Evolutionary conservation across 2,113 vertebrate species (phyloP).

Genomic region (Apeltes quadracus): DNA sequence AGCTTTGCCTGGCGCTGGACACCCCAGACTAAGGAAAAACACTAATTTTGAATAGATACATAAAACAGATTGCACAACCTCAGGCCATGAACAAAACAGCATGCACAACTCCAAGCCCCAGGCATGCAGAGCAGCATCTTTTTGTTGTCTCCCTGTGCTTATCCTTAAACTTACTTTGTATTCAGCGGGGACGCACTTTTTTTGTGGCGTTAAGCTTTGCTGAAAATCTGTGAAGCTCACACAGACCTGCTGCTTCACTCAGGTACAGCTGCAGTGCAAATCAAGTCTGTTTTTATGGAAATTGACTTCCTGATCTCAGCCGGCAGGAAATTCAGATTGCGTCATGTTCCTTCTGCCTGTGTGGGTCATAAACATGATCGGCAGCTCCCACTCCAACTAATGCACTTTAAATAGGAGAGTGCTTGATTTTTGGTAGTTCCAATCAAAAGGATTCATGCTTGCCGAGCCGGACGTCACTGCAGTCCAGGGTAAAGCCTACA

Average conservation of each 20-base stretch:
- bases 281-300: neutral
- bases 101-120: slow-evolving; percentile 40
- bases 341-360: neutral
- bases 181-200: slow-evolving; percentile 33
- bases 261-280: slow-evolving; percentile 3
- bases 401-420: slow-evolving; percentile 45
- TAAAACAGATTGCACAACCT: slow-evolving; percentile 80
- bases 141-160: slow-evolving; percentile 22
- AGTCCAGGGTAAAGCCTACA: slow-evolving; percentile 23
- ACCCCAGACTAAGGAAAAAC: slow-evolving; percentile 56
- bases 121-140: slow-evolving; percentile 32
- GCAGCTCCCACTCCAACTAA: slow-evolving; percentile 28
- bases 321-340: slow-evolving; percentile 13
- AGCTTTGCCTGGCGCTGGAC: slow-evolving; percentile 34
- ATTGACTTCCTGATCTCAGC: neutral
- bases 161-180: slow-evolving; percentile 17
- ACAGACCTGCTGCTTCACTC: slow-evolving; percentile 9
- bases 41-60: slow-evolving; percentile 80
- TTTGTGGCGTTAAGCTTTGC: slow-evolving; percentile 35
- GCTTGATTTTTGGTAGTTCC: slow-evolving; percentile 52
- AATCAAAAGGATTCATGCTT: slow-evolving; percentile 71
- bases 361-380: slow-evolving; percentile 20
- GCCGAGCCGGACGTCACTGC: slow-evolving; percentile 52
- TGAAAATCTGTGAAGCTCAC: slow-evolving; percentile 18
- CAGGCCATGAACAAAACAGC: slow-evolving; percentile 72